Evolutionary conservation across 2,113 vertebrate species (phyloP).

Genomic region (Sakesphorus luctuosus): DNA sequence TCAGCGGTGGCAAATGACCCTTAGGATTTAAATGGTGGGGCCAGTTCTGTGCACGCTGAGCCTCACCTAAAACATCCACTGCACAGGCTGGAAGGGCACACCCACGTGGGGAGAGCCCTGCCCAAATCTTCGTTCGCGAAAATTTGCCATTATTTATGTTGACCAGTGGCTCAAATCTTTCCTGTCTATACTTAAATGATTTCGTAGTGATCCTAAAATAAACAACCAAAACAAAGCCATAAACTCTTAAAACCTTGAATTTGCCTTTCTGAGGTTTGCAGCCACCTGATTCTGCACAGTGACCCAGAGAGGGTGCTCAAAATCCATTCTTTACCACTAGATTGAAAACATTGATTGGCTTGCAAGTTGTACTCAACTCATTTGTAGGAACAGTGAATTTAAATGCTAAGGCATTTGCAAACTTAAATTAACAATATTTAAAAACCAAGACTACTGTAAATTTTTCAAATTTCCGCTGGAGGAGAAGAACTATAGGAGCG

Average conservation of each 20-base stretch:
- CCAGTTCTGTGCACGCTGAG: no score
- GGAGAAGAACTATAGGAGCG: neutral
- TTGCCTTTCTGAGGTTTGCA: neutral
- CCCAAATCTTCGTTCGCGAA: no score
- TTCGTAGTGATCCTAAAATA: neutral
- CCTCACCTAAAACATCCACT: no score
- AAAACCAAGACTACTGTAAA: neutral
- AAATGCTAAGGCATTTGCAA: neutral
- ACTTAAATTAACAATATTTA: neutral
- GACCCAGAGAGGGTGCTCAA: constrained; percentile 49
- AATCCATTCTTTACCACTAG: neutral
- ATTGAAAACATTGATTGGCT: neutral
- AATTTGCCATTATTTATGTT: no score
- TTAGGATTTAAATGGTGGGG: no score
- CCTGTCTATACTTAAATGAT: neutral
- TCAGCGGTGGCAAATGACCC: no score
- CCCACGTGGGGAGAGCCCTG: no score
- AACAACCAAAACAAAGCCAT: neutral
- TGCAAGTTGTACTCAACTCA: neutral
- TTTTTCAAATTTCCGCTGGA: fast-evolving
- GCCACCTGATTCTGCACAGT: neutral
- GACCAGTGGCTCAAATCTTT: neutral
- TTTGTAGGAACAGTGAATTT: neutral
- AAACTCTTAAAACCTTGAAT: neutral
- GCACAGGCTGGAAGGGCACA: no score